Evolutionary conservation across 1,140 invertebrate species (phyloP).

Genomic region (Procambarus virginalis): DNA sequence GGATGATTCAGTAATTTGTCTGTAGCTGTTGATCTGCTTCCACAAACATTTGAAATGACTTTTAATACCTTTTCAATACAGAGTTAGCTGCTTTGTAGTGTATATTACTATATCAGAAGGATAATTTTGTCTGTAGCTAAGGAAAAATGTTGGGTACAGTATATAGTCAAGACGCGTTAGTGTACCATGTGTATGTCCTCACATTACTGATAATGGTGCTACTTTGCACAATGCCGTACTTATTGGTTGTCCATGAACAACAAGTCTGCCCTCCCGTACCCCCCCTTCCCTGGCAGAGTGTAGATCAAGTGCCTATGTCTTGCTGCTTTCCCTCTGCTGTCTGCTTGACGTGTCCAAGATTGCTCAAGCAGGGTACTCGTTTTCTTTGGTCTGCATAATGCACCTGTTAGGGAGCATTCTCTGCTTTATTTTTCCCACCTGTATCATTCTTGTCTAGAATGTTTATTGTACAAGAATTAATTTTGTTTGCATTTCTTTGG

Average conservation of each 20-base stretch:
- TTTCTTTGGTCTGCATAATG: conserved; percentile 50
- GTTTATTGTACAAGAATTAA: background rate
- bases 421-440: conserved; percentile 20
- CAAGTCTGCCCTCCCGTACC: too few species aligned
- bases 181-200: too few species aligned
- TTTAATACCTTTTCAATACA: conserved; percentile 62
- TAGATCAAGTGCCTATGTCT: too few species aligned
- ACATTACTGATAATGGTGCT: too few species aligned
- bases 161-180: conserved; percentile 52
- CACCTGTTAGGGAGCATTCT: conserved; percentile 32
- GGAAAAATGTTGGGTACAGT: conserved; percentile 36
- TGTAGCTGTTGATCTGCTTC: conserved; percentile 62
- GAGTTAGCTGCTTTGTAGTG: conserved; percentile 59
- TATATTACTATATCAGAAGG: conserved; percentile 42
- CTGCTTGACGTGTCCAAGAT: too few species aligned
- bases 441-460: conserved; percentile 7
- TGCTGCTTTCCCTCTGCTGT: too few species aligned
- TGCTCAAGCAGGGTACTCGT: too few species aligned
- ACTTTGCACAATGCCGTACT: too few species aligned
- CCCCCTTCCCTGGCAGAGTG: too few species aligned
- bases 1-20: conserved; percentile 52
- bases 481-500: background rate
- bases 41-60: conserved; percentile 55
- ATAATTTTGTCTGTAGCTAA: conserved; percentile 45
- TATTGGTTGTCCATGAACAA: too few species aligned